Base-by-base conservation (phyloP, 30 jellyfish, hydroid and myxozoan species). In the Aurelia coerulea region DNA sequence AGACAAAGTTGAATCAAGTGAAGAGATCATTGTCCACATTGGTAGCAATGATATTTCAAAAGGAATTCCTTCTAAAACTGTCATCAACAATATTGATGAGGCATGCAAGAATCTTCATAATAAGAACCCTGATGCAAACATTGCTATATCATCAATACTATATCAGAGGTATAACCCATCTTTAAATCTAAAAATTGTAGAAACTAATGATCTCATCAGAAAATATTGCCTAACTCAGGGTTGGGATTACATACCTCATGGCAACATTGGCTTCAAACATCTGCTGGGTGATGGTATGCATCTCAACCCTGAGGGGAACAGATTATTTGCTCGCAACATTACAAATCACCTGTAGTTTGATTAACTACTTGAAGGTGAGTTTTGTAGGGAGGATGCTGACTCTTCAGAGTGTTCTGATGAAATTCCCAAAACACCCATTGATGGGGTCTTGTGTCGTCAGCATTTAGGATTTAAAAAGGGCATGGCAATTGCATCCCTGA, bases 291-390 rank as follows among this genome's bases (percentile, higher is more conserved):
- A 65, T 65, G 76, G 76, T 17, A 65, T 65, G 76, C 76, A 65
- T 65, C 76, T 65, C 76, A 65, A 65, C 76, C 76, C 76, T 65
- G 76, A 65, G 76, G 76, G 81, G 29, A 71, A 71, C 4, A 34
- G 11, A 71, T 46, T 71, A 10, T 71, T 71, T 71, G 81, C 81
- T 29, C 18, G 65, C 34, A 71, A 71, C 42, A 11, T 71, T 1
- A 71, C 65, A 14, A 71, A 71, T 10, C 81, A 71, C 34, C 35
- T 71, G 2, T 2, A 71, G 65, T 71, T 46, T 2, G 32, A 31
- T 37, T 32, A 37, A 13, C 15, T 69, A 71, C 32, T 14, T 71
- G 10, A 71, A 1, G 3, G 35, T 71, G 11, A 37, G 3, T 10
- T 41, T 14, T 1, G 2, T 14, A 71, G 65, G 62, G 10, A 37